Conservation (phyloP, 2,797 vertebrate genomes). For the Periparus ater region DNA sequence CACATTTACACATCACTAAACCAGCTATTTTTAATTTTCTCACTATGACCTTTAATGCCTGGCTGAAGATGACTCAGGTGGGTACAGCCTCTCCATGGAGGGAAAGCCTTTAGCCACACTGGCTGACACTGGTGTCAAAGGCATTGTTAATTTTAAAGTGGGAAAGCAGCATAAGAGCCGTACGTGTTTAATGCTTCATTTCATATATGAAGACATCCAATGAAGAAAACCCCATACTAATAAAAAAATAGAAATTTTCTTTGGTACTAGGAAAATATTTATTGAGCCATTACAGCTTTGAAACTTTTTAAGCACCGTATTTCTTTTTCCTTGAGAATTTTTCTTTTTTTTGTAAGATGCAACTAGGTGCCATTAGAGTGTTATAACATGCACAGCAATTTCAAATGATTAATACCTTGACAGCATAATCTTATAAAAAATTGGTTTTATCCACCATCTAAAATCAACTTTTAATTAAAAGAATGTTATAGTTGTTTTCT, state of each 20-base stretch:
- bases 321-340: not conserved
- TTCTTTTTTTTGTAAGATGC: not conserved
- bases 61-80: not conserved
- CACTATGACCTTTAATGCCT: not conserved
- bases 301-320: accelerated
- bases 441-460: not conserved
- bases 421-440: not conserved
- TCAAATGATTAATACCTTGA: conserved; percentile 27
- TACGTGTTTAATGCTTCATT: not conserved
- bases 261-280: not conserved
- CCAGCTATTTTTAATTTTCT: not conserved
- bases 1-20: not conserved
- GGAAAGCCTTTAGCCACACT: not conserved
- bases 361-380: not conserved
- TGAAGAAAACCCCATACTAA: not conserved
- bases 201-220: not conserved
- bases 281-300: not conserved
- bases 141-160: not conserved
- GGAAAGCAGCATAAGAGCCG: not conserved
- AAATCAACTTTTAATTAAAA: conserved; percentile 64
- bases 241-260: not conserved
- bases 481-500: not conserved
- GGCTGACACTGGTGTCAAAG: not conserved
- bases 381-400: conserved; percentile 12
- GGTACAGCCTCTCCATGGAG: not conserved